A percentile compares a stretch with the other conserved stretches of the same genome.
phyloP scores from a whole-genome alignment of 2,797 vertebrate genomes.

The Catamblyrhynchus diadema region DNA sequence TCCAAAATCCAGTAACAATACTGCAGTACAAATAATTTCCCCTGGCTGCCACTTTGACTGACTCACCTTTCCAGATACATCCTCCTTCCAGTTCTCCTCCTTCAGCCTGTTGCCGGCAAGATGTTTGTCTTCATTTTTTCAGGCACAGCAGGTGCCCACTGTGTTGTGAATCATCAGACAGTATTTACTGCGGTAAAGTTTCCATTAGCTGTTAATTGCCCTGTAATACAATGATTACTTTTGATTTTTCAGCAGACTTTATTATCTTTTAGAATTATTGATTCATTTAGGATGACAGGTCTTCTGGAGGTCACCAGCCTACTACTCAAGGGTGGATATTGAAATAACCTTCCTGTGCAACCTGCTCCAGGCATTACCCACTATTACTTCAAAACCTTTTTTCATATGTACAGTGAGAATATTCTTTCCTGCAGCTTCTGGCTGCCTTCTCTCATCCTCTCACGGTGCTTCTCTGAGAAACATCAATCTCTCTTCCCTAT shows the following conservation, averaged over 20 bases:
- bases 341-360: neutral
- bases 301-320: neutral
- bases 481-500: neutral
- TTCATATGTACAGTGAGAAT: neutral
- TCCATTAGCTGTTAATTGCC: neutral
- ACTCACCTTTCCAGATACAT: neutral
- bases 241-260: neutral
- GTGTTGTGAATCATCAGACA: neutral
- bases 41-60: neutral
- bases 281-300: neutral
- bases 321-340: neutral
- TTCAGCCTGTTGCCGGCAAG: neutral
- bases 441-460: neutral
- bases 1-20: neutral
- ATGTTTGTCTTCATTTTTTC: neutral
- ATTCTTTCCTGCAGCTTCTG: neutral
- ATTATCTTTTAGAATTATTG: neutral
- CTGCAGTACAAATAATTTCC: neutral
- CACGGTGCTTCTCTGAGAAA: neutral
- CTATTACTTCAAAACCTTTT: neutral
- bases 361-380: neutral
- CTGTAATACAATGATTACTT: neutral
- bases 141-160: neutral
- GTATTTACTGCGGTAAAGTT: neutral
- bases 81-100: neutral